Conservation (phyloP, 2,113 vertebrate genomes). For the Natator depressus region DNA sequence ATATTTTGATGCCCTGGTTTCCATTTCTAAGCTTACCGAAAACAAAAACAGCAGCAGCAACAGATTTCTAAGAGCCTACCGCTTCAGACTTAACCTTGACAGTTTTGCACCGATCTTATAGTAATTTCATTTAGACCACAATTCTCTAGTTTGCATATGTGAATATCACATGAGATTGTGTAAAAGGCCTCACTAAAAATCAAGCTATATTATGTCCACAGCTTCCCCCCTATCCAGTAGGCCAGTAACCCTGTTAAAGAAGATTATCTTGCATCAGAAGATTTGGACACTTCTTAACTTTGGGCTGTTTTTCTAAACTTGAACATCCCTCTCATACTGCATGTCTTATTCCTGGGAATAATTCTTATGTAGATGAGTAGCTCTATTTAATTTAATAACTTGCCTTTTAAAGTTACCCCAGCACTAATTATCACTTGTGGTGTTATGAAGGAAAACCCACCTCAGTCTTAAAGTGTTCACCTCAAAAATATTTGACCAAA, state of each 20-base stretch:
- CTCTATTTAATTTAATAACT: not conserved
- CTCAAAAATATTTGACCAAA: not conserved
- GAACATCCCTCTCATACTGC: not conserved
- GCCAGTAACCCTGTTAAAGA: not conserved
- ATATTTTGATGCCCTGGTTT: not conserved
- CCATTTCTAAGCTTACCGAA: not conserved
- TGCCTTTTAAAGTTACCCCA: not conserved
- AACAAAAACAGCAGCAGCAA: not conserved
- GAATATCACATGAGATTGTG: not conserved
- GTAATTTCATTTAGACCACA: not conserved
- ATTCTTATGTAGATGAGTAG: not conserved
- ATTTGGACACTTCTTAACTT: not conserved
- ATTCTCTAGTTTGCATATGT: not conserved
- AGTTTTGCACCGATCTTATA: not conserved
- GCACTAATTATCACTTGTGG: not conserved
- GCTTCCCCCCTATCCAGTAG: not conserved
- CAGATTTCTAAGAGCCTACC: not conserved
- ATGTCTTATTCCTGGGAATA: not conserved
- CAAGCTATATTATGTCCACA: not conserved
- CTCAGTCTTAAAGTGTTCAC: not conserved
- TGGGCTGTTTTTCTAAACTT: not conserved
- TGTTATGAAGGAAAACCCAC: not conserved
- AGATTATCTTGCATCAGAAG: not conserved
- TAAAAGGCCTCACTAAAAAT: not conserved
- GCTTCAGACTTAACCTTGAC: not conserved